Conservation (phyloP, 2,113 vertebrate species). For the Heliornis fulica region DNA sequence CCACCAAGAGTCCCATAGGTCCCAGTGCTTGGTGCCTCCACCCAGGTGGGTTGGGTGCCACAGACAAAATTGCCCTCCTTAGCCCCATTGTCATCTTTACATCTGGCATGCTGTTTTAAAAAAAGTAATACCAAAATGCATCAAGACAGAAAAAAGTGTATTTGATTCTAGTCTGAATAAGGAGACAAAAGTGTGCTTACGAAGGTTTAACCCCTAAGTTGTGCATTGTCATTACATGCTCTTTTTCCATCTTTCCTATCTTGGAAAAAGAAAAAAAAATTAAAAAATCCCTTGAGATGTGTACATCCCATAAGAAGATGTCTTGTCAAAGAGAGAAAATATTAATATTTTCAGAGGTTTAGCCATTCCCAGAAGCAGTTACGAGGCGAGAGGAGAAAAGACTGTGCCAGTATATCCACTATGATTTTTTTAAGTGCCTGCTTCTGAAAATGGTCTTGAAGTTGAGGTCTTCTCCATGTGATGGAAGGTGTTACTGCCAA, state of each 20-base stretch:
- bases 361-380: background rate
- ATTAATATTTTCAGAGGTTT: background rate
- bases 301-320: background rate
- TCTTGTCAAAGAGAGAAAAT: background rate
- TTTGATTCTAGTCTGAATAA: background rate
- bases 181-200: background rate
- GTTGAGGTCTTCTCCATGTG: background rate
- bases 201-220: background rate
- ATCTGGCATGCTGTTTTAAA: rapidly evolving
- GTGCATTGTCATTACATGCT: background rate
- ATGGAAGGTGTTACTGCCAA: background rate
- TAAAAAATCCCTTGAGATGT: background rate
- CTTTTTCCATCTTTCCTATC: background rate
- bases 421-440: background rate
- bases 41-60: rapidly evolving
- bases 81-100: rapidly evolving
- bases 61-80: background rate
- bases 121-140: background rate
- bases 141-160: background rate
- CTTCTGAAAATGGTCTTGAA: background rate
- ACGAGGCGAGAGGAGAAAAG: background rate
- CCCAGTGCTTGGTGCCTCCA: background rate
- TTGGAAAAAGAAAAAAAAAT: background rate
- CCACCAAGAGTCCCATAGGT: rapidly evolving
- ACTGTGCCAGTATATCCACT: background rate